phyloP scores from a whole-genome alignment of 2,888 invertebrate species.

The Gastrophysa polygoni region DNA sequence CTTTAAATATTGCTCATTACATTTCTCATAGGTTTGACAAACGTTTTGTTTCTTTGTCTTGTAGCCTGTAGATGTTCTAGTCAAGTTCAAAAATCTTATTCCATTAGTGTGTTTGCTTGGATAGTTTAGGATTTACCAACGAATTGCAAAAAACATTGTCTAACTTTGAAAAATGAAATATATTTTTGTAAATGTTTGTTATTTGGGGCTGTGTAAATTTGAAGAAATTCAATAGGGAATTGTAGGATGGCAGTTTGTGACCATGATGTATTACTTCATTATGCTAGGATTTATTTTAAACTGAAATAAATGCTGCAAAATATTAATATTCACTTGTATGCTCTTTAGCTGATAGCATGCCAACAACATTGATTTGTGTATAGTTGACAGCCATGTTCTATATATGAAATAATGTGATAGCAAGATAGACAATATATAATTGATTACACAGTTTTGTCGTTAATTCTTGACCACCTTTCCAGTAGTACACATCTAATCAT shows the following conservation, averaged over 20 bases:
- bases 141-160: neutral
- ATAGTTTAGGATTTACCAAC: too few species aligned
- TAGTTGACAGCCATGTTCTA: constrained; percentile 32
- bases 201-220: neutral
- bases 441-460: neutral
- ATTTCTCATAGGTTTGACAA: too few species aligned
- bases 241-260: too few species aligned
- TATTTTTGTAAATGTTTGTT: constrained; percentile 1
- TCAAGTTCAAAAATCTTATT: neutral
- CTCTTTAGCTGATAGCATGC: neutral
- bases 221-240: neutral
- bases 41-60: too few species aligned
- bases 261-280: too few species aligned
- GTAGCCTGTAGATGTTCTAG: neutral
- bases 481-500: too few species aligned
- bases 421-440: constrained; percentile 35
- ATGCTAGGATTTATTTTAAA: too few species aligned
- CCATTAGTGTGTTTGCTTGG: too few species aligned
- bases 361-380: constrained; percentile 20
- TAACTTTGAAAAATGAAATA: neutral
- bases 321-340: neutral
- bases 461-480: too few species aligned
- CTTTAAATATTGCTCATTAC: too few species aligned
- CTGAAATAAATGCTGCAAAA: too few species aligned
- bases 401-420: constrained; percentile 29